phyloP scores from a whole-genome alignment of 64 coral and sea anemone genomes.

The Stylophora pistillata region DNA sequence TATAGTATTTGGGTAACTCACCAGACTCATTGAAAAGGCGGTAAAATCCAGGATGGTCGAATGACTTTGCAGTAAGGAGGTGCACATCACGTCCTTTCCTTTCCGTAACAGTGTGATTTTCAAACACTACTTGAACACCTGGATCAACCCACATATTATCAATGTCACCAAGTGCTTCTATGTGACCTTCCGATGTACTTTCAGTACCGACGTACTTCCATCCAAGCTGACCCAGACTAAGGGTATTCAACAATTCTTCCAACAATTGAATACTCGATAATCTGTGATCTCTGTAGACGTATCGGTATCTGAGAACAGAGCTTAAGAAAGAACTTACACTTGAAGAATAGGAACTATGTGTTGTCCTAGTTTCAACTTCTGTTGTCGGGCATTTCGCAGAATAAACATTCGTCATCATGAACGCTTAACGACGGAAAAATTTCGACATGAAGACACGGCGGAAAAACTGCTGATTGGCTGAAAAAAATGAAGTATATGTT shows the following conservation, averaged over 20 bases:
- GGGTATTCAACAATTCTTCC: conserved; percentile 10
- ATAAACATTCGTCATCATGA: too few relatives aligned
- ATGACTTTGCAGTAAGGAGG: neutral
- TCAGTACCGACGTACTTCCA: conserved; percentile 32
- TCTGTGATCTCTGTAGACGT: conserved; percentile 29
- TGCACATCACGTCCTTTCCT: neutral
- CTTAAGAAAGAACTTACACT: conserved; percentile 40
- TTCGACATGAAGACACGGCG: too few relatives aligned
- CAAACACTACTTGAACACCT: conserved; percentile 26
- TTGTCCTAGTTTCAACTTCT: too few relatives aligned
- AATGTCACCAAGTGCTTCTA: conserved; percentile 21
- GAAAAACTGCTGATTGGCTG: too few relatives aligned
- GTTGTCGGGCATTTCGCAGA: too few relatives aligned
- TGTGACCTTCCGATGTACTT: conserved; percentile 26
- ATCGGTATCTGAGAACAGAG: conserved; percentile 39
- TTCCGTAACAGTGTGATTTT: conserved; percentile 4
- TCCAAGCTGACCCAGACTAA: conserved; percentile 20
- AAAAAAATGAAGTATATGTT: too few relatives aligned
- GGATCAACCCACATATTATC: conserved; percentile 44
- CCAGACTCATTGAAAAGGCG: neutral
- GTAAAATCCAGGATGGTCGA: conserved; percentile 27
- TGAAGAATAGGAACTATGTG: conserved; percentile 15
- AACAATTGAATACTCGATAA: conserved; percentile 26
- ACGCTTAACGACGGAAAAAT: too few relatives aligned
- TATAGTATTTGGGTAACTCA: neutral